Percentiles rank a stretch among this genome's conserved stretches.
phyloP scores from a whole-genome alignment of 2,797 vertebrate genomes.

The Taeniopygia guttata region DNA sequence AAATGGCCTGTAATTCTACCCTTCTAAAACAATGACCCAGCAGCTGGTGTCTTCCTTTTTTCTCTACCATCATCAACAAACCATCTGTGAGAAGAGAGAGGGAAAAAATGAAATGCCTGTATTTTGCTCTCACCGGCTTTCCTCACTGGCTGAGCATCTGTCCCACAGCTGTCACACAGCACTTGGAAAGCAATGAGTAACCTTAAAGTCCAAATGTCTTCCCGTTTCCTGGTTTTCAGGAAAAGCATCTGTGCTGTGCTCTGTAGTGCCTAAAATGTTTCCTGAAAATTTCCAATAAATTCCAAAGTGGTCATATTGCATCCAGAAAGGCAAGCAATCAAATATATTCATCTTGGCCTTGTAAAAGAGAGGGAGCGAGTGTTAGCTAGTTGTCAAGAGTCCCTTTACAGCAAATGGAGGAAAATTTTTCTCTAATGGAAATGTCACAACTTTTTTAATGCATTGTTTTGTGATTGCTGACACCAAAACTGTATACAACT shows the following conservation, averaged over 20 bases:
- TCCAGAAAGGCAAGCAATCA: not conserved
- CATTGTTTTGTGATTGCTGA: not conserved
- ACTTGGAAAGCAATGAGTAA: not conserved
- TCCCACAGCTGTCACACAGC: not conserved
- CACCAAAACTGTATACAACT: not conserved
- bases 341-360: not conserved
- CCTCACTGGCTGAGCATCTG: not conserved
- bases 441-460: not conserved
- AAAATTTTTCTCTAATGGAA: not conserved
- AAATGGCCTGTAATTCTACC: not conserved
- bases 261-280: not conserved
- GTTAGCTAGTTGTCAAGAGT: not conserved
- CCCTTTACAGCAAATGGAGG: not conserved
- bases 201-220: not conserved
- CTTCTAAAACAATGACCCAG: conserved; percentile 15
- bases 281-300: not conserved
- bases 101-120: not conserved
- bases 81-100: not conserved
- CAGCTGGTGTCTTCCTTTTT: conserved; percentile 23
- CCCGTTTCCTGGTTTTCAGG: not conserved
- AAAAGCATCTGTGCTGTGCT: not conserved
- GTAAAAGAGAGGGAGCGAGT: not conserved
- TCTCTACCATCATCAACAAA: not conserved
- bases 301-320: not conserved
- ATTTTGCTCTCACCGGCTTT: not conserved